phyloP scores from a whole-genome alignment of 2,888 invertebrate genomes.

The Tenodera sinensis region DNA sequence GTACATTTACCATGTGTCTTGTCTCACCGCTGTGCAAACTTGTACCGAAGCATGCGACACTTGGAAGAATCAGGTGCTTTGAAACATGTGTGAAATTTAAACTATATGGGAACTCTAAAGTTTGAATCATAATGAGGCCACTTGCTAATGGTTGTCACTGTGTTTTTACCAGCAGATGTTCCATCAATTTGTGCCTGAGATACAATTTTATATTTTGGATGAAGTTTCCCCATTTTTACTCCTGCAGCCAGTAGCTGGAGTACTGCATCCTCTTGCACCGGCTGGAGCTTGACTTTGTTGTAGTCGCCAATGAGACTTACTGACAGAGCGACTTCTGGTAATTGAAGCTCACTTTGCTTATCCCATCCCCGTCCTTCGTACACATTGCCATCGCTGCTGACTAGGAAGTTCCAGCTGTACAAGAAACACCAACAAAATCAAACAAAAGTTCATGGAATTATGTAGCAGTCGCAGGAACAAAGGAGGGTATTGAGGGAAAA shows the following conservation, averaged over 20 bases:
- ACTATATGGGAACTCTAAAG: neutral
- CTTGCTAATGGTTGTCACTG: neutral
- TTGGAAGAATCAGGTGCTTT: neutral
- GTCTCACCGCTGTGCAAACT: no score
- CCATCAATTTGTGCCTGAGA: constrained; percentile 34
- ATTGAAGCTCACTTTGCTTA: neutral
- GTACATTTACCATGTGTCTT: no score
- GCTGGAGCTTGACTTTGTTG: constrained; percentile 43
- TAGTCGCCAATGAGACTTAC: constrained; percentile 52
- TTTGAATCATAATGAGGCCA: neutral
- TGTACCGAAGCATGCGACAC: neutral
- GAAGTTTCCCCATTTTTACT: constrained; percentile 44
- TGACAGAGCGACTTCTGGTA: constrained; percentile 38
- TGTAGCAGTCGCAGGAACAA: no score
- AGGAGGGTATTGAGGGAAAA: no score
- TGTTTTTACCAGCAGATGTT: neutral
- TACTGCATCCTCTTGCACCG: constrained; percentile 47
- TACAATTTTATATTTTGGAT: constrained; percentile 48
- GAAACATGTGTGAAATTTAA: neutral
- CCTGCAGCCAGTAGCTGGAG: constrained; percentile 46
- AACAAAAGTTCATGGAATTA: no score
- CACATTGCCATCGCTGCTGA: constrained; percentile 73
- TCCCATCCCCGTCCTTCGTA: constrained; percentile 76
- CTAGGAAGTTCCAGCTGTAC: constrained; percentile 64
- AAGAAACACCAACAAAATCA: neutral